Conservation (phyloP, 1,140 invertebrate genomes). For the Dreissena rostriformis region DNA sequence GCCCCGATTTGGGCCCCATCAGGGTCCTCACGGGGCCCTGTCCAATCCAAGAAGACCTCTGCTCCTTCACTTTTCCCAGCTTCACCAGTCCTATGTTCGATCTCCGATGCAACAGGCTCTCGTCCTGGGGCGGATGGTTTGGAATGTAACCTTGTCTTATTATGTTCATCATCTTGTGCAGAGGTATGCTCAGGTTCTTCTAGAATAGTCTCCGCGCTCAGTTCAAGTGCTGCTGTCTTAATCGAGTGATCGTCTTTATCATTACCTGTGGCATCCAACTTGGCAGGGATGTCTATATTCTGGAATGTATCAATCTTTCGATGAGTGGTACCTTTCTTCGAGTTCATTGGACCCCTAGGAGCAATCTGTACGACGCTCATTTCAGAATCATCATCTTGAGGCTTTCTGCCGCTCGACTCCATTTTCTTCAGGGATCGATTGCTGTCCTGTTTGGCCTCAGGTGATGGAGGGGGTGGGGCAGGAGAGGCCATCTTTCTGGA, state of each 20-base stretch:
- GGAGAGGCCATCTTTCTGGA: conserved; percentile 66
- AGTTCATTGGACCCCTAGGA: conserved; percentile 18
- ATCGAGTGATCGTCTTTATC: not conserved
- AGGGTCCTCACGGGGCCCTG: not conserved
- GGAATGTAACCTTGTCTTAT: conserved; percentile 2
- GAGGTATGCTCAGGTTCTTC: conserved; percentile 13
- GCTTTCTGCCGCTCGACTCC: conserved; percentile 48
- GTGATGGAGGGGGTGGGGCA: conserved; percentile 72
- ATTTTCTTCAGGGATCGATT: not conserved
- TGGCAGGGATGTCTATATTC: conserved; percentile 66
- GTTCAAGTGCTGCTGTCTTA: conserved; percentile 18
- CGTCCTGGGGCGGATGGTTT: conserved; percentile 39
- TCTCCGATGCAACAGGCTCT: conserved; percentile 44
- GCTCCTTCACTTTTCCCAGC: conserved; percentile 31
- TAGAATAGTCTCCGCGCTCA: conserved; percentile 1
- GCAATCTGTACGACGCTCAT: conserved; percentile 42
- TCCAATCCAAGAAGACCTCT: conserved; percentile 25
- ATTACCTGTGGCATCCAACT: conserved; percentile 4
- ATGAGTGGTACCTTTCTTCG: conserved; percentile 1
- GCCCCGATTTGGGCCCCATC: too few species aligned
- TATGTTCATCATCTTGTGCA: conserved; percentile 8
- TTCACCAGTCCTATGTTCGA: conserved; percentile 29
- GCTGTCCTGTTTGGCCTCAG: conserved; percentile 64
- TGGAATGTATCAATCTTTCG: conserved; percentile 64
- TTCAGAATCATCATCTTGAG: conserved; percentile 28